Evolutionary conservation across 2,888 invertebrate genomes (phyloP), one percentile per base, ranked within the genome.

Genomic region (Drosophila lacicola): DNA sequence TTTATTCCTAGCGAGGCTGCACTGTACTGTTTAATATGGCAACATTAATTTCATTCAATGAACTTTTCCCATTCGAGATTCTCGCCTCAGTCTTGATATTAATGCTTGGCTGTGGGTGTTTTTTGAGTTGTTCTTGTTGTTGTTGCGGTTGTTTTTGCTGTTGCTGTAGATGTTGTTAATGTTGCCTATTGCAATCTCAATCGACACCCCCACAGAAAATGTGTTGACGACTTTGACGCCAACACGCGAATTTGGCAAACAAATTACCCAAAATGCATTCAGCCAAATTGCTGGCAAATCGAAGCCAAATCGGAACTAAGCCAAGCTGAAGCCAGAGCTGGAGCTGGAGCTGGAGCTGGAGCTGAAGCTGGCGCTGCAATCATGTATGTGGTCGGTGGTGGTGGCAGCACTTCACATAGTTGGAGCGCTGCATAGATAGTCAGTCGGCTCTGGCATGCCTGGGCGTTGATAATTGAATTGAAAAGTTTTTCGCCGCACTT

Each of bases 391-490:
- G 14, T 21, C 5, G 8, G 8, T 25, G 39, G 11, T 17, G 47
- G n/a, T 33, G 33, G 36, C 29, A 14, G 37, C 65, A 51, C 50
- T 64, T 19, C 25, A 46, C 33, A 36, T 44, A 57, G 54, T 36
- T 55, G 19, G 33, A 19, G 13, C 36, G 45, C 19, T 17, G 33
- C 36, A 47, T 50, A 29, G 51, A 46, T 62, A 57, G 57, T 39
- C 13, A n/a, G 1, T 42, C 19, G 17, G 54, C 19, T 13, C 19
- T 51, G 70, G 50, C 61, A 47, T 71, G 74, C 51, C 47, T 78
- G 88, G 88, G 85, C 84, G 88, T 87, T 70, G 76, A 84, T 82
- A 82, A 82, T 87, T 87, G 88, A 82, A 87, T 84, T 81, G 71
- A 86, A 82, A 83, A 80, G 64, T 86, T 80, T 76, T 63, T 63